Conservation (phyloP, 2,113 vertebrate species). For the Monarcha castaneiventris region DNA sequence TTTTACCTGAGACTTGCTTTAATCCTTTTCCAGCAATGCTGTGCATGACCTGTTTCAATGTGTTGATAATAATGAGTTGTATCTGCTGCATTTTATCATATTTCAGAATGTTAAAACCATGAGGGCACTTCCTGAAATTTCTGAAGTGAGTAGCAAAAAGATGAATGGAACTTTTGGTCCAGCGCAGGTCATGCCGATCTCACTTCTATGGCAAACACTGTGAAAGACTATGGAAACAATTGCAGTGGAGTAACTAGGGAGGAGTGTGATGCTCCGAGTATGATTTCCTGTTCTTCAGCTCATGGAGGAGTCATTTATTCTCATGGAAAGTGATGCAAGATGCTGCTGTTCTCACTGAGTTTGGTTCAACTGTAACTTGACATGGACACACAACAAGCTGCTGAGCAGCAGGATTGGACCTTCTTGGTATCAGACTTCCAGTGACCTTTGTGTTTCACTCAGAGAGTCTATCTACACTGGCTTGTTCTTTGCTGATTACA, state of each 20-base stretch:
- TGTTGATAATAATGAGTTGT: background rate
- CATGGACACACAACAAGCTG: background rate
- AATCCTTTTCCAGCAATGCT: background rate
- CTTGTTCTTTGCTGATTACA: background rate
- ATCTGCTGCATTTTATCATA: background rate
- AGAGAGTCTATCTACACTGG: background rate
- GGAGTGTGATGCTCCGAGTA: background rate
- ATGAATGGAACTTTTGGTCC: background rate
- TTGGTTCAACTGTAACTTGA: background rate
- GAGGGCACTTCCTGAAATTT: background rate
- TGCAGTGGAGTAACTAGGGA: background rate
- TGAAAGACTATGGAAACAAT: background rate
- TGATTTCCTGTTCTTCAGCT: background rate
- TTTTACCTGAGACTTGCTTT: background rate
- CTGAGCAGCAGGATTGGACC: background rate
- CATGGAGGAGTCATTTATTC: background rate
- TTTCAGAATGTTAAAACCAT: background rate
- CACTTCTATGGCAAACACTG: background rate
- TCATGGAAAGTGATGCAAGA: background rate
- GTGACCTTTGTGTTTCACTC: background rate
- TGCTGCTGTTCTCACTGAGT: background rate
- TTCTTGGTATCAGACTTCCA: background rate
- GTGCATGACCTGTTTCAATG: background rate
- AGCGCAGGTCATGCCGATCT: background rate
- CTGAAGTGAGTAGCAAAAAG: background rate